phyloP scores from a whole-genome alignment of 2,113 vertebrate genomes.

The Rhipidura dahli region DNA sequence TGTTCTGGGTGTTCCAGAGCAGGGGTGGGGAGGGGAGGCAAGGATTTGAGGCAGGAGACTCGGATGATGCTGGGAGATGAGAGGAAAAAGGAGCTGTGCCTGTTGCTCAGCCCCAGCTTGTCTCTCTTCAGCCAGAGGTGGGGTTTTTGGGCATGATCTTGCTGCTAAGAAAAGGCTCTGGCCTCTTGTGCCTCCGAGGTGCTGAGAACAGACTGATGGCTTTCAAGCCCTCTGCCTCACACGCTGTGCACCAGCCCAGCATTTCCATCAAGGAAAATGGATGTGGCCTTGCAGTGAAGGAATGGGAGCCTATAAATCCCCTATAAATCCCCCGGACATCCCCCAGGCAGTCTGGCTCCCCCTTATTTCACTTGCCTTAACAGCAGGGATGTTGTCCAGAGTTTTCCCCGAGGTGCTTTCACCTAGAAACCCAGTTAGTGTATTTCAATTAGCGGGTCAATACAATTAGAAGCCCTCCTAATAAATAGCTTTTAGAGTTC shows the following conservation, averaged over 20 bases:
- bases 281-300: background rate
- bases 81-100: background rate
- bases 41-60: background rate
- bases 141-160: background rate
- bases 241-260: background rate
- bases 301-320: background rate
- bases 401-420: background rate
- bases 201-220: background rate
- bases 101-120: background rate
- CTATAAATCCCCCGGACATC: background rate
- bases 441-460: background rate
- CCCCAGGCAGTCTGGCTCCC: accelerated
- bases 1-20: accelerated
- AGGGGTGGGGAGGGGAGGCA: accelerated
- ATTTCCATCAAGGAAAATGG: background rate
- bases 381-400: background rate
- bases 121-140: background rate
- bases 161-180: background rate
- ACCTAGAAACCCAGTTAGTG: conserved; percentile 30
- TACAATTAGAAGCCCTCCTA: background rate
- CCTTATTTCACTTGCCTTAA: background rate
- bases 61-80: accelerated
- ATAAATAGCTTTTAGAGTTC: background rate
- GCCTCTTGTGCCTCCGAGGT: background rate
- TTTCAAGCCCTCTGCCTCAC: background rate